Evolutionary conservation across 2,113 vertebrate species (phyloP), one percentile per base, ranked within the genome.

Genomic region (Tragulus kanchil): DNA sequence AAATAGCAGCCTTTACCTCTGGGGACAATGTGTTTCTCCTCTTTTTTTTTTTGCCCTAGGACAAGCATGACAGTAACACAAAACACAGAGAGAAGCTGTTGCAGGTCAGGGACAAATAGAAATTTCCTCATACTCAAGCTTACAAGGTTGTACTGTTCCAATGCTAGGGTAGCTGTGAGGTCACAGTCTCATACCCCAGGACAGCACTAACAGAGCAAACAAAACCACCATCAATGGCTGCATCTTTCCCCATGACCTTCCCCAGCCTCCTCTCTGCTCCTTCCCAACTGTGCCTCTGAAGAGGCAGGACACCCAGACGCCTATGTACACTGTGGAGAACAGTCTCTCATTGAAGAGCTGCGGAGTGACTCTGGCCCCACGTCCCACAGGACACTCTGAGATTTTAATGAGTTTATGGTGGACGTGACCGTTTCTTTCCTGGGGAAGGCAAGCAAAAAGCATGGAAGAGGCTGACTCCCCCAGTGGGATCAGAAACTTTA

Each of bases 271-370:
- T 31, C 48, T 50, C 65, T 11, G 28, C 12, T 94, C 86, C 52
- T 48, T 96, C 77, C 31, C 45, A 52, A 73, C 58, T 12, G 61
- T 28, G 65, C 89, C 65, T 93, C 85, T 79, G 58, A 90, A 84
- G 95, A 95, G 89, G 96, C 87, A 96, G 95, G 77, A 90, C 31
- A 82, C 59, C 54, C 36, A 77, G 78, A 96, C 65, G 31, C 61
- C 71, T 31, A 14, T 25, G 23, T 0, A 12, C 31, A 62, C 26
- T 8, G 17, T 9, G 59, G 42, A 64, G 2, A 45, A 16, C 8
- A 23, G n/a, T 52, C 81, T 90, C 69, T 73, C 65, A 59, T 5
- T 3, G 1, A 14, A 0, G 0, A 14, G 69, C 69, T 59, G 28
- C 82, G 45, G 77, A 31, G 50, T 19, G 26, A 69, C 61, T 79